These are phyloP conservation scores for Yasuhikotakia modesta DNA, from an alignment of 2,797 vertebrate genomes.

Conservation along the genomic window DNA sequence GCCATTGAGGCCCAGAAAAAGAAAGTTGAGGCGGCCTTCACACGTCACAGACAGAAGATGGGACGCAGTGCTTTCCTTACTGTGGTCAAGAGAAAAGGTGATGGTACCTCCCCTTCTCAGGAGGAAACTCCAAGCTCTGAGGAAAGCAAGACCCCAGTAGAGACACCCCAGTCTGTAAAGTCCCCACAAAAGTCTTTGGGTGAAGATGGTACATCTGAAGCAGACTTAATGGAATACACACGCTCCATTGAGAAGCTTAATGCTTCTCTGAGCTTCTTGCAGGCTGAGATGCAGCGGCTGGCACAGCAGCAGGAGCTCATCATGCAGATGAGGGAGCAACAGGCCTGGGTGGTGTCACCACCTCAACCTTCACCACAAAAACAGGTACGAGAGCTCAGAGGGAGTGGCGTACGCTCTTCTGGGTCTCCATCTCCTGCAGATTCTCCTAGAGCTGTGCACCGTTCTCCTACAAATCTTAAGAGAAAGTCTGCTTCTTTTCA, in stretches of 20 bases:
- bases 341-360: constrained; percentile 89
- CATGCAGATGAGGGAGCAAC: constrained; percentile 97
- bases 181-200: constrained; percentile 75
- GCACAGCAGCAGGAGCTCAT: constrained; percentile 96
- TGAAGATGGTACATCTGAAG: constrained; percentile 73
- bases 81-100: constrained; percentile 92
- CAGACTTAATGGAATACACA: constrained; percentile 91
- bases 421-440: constrained; percentile 86
- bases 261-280: constrained; percentile 88
- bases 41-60: constrained; percentile 92
- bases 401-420: constrained; percentile 76
- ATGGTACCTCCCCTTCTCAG: constrained; percentile 79
- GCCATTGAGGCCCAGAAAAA: constrained; percentile 98
- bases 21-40: constrained; percentile 96
- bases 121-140: constrained; percentile 81
- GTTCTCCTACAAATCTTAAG: constrained; percentile 87
- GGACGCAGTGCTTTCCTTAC: constrained; percentile 94
- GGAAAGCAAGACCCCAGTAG: constrained; percentile 72
- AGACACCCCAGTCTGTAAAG: constrained; percentile 74
- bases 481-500: constrained; percentile 89
- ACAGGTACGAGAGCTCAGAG: constrained; percentile 75
- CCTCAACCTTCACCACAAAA: constrained; percentile 88
- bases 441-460: constrained; percentile 83
- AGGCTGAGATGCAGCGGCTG: constrained; percentile 95
- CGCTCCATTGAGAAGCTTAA: constrained; percentile 96